phyloP scores from a whole-genome alignment of 1,140 invertebrate genomes.

The Atta texana region DNA sequence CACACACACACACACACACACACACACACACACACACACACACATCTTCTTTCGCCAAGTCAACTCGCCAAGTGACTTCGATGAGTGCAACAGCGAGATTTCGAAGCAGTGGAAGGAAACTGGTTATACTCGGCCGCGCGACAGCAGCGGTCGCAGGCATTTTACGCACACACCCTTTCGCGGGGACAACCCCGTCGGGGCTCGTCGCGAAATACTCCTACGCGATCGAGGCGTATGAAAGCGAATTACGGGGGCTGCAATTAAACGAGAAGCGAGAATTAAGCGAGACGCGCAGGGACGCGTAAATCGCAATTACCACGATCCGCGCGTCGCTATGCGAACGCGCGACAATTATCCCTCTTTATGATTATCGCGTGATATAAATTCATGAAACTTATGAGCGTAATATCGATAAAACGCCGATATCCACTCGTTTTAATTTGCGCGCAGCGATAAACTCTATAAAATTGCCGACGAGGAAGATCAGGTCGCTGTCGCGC shows the following conservation, averaged over 20 bases:
- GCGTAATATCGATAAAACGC: background rate
- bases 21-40: too few species aligned
- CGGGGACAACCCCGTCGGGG: constrained; percentile 42
- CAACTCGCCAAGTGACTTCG: constrained; percentile 64
- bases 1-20: too few species aligned
- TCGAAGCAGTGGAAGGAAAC: constrained; percentile 68
- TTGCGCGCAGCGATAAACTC: constrained; percentile 10
- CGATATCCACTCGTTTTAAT: constrained; percentile 27
- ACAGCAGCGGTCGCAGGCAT: constrained; percentile 31
- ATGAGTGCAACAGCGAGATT: constrained; percentile 68
- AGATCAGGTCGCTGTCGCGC: background rate
- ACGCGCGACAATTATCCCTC: constrained; percentile 33
- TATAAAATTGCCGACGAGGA: background rate
- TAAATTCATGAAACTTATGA: constrained; percentile 45
- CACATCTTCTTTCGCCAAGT: constrained; percentile 43
- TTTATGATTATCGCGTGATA: constrained; percentile 44
- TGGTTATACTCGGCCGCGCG: constrained; percentile 61
- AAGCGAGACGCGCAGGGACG: background rate
- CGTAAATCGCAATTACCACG: constrained; percentile 43
- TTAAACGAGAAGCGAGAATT: constrained; percentile 26
- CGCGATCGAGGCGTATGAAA: constrained; percentile 1
- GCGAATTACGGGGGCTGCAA: constrained; percentile 27
- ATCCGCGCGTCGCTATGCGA: background rate
- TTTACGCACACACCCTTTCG: constrained; percentile 52
- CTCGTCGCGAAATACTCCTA: constrained; percentile 14